A percentile compares a stretch with the other conserved stretches of the same genome.
Conservation (phyloP, 2,113 vertebrate species). For the Galeopterus variegatus region DNA sequence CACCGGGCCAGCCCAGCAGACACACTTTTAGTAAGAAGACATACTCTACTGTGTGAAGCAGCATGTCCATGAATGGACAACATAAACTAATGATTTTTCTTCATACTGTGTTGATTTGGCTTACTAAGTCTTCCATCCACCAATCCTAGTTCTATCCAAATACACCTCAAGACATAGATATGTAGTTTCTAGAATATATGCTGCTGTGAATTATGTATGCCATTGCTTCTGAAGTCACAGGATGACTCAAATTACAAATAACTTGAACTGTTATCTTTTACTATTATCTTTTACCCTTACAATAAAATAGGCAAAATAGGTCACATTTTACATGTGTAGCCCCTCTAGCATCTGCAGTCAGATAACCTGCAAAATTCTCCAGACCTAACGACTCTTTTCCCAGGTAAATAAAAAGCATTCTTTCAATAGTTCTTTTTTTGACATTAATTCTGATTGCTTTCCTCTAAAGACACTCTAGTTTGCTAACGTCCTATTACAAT, state of each 20-base stretch:
- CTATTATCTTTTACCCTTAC: neutral
- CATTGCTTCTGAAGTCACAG: neutral
- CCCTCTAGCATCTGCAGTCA: neutral
- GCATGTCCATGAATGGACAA: neutral
- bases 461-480: neutral
- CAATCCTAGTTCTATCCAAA: neutral
- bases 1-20: no score
- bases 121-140: neutral
- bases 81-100: neutral
- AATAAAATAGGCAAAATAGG: conserved; percentile 6
- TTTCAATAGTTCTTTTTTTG: neutral
- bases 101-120: neutral
- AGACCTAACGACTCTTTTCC: neutral
- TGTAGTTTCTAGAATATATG: neutral
- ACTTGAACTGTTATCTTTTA: neutral
- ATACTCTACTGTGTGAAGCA: neutral
- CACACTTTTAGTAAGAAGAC: neutral
- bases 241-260: neutral
- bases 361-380: neutral
- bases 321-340: neutral
- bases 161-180: neutral
- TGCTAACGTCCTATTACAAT: conserved; percentile 2
- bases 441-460: neutral
- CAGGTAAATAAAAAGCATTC: neutral
- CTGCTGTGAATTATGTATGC: neutral